These are phyloP conservation scores for Rhagium mordax DNA, from an alignment of 2,888 invertebrate species.

Conservation along the genomic window DNA sequence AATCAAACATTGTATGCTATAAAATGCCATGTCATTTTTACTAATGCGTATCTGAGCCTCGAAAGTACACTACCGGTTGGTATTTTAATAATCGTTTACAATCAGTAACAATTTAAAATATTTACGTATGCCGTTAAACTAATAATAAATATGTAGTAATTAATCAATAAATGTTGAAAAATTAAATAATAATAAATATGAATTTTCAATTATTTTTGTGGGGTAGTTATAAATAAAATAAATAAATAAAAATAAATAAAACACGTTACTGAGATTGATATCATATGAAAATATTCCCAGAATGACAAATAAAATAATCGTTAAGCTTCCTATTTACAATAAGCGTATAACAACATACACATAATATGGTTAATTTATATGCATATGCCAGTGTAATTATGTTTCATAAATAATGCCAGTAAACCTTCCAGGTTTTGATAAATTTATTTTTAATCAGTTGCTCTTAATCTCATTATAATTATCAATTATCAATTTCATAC, in stretches of 20 bases:
- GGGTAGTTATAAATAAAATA: too few species aligned
- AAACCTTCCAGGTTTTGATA: not conserved
- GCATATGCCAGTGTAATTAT: not conserved
- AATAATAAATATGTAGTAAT: too few species aligned
- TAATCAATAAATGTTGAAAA: too few species aligned
- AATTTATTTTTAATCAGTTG: not conserved
- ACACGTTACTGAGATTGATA: too few species aligned
- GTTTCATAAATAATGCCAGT: not conserved
- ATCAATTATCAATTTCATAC: not conserved
- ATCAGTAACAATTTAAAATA: not conserved
- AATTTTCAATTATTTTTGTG: too few species aligned
- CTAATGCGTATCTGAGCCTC: constrained; percentile 21
- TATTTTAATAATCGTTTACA: not conserved
- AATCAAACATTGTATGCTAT: not conserved
- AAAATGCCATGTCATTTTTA: constrained; percentile 39
- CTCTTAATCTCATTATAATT: not conserved
- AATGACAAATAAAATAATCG: too few species aligned
- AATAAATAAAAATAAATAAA: too few species aligned
- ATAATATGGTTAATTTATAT: too few species aligned
- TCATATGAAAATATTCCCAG: too few species aligned
- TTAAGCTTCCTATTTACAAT: too few species aligned
- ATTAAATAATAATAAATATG: too few species aligned
- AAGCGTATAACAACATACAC: too few species aligned
- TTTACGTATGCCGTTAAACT: not conserved
- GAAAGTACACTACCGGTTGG: not conserved